Conservation (phyloP, 2,797 vertebrate species). For the Acanthornis magna region DNA sequence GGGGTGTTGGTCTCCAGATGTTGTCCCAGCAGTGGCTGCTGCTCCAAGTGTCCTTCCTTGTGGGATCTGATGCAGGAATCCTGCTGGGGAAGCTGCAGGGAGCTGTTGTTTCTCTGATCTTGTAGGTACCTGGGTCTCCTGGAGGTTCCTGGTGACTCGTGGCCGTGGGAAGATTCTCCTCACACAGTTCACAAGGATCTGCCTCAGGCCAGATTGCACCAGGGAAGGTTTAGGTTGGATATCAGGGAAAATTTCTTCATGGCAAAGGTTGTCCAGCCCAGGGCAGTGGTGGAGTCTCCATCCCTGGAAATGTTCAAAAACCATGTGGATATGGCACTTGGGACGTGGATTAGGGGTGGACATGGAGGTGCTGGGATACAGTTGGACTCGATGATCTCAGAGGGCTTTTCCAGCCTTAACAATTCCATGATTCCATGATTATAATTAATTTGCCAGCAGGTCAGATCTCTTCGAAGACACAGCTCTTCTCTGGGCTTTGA, state of each 20-base stretch:
- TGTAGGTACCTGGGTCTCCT: background rate
- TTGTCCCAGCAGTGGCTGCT: background rate
- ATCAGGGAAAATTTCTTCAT: background rate
- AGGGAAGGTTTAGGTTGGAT: background rate
- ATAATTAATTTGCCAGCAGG: too few species aligned
- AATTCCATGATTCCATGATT: background rate
- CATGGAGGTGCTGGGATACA: fast-evolving
- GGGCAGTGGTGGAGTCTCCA: background rate
- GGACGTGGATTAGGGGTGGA: background rate
- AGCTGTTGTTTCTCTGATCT: background rate
- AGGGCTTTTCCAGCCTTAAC: background rate
- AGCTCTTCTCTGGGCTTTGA: background rate
- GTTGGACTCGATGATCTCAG: background rate
- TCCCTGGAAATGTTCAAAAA: background rate
- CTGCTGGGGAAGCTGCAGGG: background rate
- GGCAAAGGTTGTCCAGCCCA: background rate
- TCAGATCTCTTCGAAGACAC: background rate
- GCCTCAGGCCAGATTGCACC: background rate
- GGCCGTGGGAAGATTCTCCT: background rate
- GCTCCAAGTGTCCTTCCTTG: background rate
- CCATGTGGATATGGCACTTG: background rate
- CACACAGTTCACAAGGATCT: background rate
- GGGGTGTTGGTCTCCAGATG: background rate
- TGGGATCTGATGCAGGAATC: background rate
- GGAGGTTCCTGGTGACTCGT: background rate